A percentile compares a stretch with the other conserved stretches of the same genome.
These are phyloP conservation scores for Diglossa brunneiventris DNA, from an alignment of 2,113 vertebrate genomes.

Conservation along the genomic window DNA sequence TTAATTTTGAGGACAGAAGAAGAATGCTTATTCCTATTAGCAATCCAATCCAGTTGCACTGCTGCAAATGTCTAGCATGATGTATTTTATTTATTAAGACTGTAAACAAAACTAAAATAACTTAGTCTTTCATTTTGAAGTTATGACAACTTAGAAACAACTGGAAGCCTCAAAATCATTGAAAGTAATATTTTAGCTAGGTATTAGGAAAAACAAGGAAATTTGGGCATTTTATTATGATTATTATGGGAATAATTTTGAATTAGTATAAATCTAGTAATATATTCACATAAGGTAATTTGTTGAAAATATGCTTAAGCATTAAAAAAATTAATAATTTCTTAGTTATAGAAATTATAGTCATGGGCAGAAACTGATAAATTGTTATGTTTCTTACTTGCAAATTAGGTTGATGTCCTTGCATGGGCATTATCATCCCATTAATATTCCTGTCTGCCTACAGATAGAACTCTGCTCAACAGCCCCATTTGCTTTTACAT, in stretches of 20 bases:
- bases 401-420: neutral
- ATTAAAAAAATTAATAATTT: neutral
- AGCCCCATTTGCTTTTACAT: neutral
- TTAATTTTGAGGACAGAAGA: neutral
- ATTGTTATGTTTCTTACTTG: neutral
- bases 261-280: neutral
- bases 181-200: neutral
- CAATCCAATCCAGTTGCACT: constrained; percentile 5
- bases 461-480: neutral
- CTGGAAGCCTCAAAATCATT: neutral
- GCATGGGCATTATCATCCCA: neutral
- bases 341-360: neutral
- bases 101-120: neutral
- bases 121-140: neutral
- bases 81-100: neutral
- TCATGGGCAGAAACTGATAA: neutral
- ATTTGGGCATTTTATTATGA: neutral
- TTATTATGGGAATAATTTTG: neutral
- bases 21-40: neutral
- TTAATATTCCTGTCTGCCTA: neutral
- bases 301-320: neutral
- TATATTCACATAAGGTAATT: neutral
- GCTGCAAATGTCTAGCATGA: neutral
- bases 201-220: neutral
- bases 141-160: neutral